Conservation (phyloP, 2,888 invertebrate species). For the Netelia inedita region DNA sequence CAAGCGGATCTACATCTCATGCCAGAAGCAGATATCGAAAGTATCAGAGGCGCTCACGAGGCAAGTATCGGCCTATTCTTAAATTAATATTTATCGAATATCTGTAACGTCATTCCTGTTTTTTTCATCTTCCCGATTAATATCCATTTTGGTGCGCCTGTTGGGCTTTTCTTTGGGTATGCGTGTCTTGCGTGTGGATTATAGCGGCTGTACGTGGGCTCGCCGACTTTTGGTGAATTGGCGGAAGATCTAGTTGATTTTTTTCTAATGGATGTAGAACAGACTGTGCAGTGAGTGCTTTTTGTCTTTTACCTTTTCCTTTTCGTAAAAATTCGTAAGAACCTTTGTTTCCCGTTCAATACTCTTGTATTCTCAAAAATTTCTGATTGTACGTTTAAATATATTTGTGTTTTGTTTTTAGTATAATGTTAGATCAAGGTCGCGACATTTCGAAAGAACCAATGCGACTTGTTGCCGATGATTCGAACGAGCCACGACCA, state of each 20-base stretch:
- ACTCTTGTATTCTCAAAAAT: no score
- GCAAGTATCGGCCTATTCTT: conserved; percentile 18
- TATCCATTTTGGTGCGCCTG: background rate
- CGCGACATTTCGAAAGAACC: conserved; percentile 13
- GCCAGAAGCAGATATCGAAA: conserved; percentile 34
- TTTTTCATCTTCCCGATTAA: background rate
- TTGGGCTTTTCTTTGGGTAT: conserved; percentile 25
- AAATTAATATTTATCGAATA: background rate
- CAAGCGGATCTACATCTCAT: conserved; percentile 38
- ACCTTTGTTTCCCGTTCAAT: background rate
- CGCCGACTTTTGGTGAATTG: conserved; percentile 68
- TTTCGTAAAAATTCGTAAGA: background rate
- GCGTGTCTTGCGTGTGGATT: conserved; percentile 13
- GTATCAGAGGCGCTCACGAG: background rate
- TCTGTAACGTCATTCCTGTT: background rate
- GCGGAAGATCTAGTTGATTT: conserved; percentile 63
- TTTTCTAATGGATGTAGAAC: conserved; percentile 19
- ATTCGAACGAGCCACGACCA: background rate
- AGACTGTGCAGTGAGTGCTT: conserved; percentile 35
- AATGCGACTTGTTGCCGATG: conserved; percentile 8
- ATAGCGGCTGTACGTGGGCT: conserved; percentile 35
- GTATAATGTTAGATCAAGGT: background rate
- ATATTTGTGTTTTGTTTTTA: background rate
- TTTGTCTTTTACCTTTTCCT: background rate
- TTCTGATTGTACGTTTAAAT: no score